Base-by-base conservation (phyloP, 1,140 invertebrate species). In the Procambarus clarkii region DNA sequence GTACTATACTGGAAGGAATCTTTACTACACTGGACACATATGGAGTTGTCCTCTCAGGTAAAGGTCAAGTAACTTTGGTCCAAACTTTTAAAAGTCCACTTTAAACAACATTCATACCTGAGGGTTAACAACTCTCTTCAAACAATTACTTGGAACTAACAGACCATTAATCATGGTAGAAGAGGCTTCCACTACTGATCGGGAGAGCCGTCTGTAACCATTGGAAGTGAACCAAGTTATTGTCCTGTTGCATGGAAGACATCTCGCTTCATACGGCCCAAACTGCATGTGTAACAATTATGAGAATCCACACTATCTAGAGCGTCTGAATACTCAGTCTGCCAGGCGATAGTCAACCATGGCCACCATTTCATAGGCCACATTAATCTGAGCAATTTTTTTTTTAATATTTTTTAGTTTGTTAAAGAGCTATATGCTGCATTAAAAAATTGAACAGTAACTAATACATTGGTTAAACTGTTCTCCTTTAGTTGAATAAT, bases 1-100 rank as follows among this genome's bases (percentile, higher is more conserved):
- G 78, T 88, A 88, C 87, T 88, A 81, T 88, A 81, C 60, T 88
- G 87, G 87, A 88, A 88, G 87, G 87, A 88, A 88, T 88, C 78
- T 88, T 88, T 80, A 81, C 79, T 81, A 82, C 78, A 78, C 50
- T 71, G 76, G 87, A 88, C 87, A 88, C 87, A 81, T 71, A 69
- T 88, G 60, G 64, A 80, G 87, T 71, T 80, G 79, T 78, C 79
- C 87, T 81, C 87, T 81, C 60, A 64, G 79, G 87, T 81, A 81
- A 81, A 88, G 79, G 87, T 82, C 87, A 88, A 88, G 58, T 69
- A 85, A 85, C 83, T 82, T 88, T 88, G 87, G 87, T 88, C 87
- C 87, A 88, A 81, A n/a, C 79, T 88, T 71, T 71, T 71, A 60
- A 5, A 48, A 71, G 64, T 50, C 48, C 54, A 54, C 48, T 24